Base-by-base conservation (phyloP, 2,888 invertebrate genomes). In the Microctonus hyperodae region DNA sequence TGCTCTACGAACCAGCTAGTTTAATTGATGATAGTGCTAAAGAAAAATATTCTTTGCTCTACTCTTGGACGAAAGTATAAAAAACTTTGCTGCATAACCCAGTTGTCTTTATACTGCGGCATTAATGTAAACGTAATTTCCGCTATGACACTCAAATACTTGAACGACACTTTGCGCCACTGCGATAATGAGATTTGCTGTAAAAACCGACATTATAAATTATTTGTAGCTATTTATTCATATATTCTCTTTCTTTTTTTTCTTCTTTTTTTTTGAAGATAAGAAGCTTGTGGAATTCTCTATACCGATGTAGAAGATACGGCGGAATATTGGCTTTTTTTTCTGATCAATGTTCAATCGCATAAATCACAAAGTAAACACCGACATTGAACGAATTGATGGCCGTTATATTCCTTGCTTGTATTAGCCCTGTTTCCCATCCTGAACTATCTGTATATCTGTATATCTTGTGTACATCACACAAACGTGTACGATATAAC, bases 281-380 rank as follows among this genome's bases (percentile, higher is more conserved):
- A n/a, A n/a, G n/a, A n/a, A n/a, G n/a, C n/a, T n/a, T n/a, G n/a
- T n/a, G n/a, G n/a, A 20, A 56, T 31, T n/a, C 3, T 13, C 33
- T 33, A 33, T 35, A 33, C 16, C 56, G 1, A 53, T 31, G 31
- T n/a, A 20, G 40, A n/a, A 58, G 13, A n/a, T 5, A 58, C 16
- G 9, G 2, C 13, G 10, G 40, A 25, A 9, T 35, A 16, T 31
- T 23, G 20, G 40, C 10, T 70, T 5, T 37, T 11, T 37, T n/a
- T 5, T 5, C 6, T n/a, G 0, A n/a, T 70, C 74, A 74, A 69
- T 72, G 76, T 74, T 75, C 75, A 75, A 76, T 78, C 76, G 71
- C 76, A 78, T 80, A 78, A 80, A 79, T 80, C 79, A 78, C 76
- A 76, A 76, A 76, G 75, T 74, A 78, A 79, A 79, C 77, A 78